Percentiles rank a stretch among this genome's conserved stretches.
phyloP scores from a whole-genome alignment of 2,797 vertebrate genomes.

The Myotis findleyi region DNA sequence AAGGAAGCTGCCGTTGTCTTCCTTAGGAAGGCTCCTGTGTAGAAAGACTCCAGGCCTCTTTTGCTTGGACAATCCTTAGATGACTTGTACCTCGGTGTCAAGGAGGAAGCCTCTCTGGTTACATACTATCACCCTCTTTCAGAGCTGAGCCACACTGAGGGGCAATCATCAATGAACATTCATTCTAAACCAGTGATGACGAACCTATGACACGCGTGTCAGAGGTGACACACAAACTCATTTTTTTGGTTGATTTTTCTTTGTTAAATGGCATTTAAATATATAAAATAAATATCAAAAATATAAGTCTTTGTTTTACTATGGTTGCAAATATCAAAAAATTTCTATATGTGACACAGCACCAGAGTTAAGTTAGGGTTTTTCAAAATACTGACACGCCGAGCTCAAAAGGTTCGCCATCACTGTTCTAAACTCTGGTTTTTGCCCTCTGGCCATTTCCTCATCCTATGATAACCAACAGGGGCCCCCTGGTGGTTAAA shows the following conservation, averaged over 20 bases:
- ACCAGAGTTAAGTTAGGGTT: too few relatives aligned
- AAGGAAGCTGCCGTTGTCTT: not conserved
- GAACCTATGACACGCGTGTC: too few relatives aligned
- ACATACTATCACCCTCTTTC: not conserved
- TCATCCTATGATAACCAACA: not conserved
- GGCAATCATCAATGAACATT: not conserved
- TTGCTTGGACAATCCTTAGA: not conserved
- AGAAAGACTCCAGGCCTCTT: not conserved
- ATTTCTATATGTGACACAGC: too few relatives aligned
- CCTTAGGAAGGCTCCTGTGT: not conserved
- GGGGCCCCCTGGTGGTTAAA: conserved; percentile 69
- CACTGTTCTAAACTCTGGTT: not conserved
- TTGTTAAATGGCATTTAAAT: too few relatives aligned
- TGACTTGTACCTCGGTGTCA: not conserved
- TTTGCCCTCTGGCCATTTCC: not conserved
- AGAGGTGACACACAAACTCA: too few relatives aligned
- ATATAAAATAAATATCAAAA: too few relatives aligned
- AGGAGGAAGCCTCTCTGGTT: not conserved
- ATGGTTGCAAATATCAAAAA: too few relatives aligned
- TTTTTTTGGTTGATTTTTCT: too few relatives aligned
- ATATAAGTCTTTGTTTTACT: too few relatives aligned
- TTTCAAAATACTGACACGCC: too few relatives aligned
- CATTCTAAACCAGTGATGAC: too few relatives aligned
- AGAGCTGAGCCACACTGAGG: not conserved
- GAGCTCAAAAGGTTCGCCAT: too few relatives aligned